Conservation (phyloP, 1,140 invertebrate species). For the Philotrypesis tridentata region DNA sequence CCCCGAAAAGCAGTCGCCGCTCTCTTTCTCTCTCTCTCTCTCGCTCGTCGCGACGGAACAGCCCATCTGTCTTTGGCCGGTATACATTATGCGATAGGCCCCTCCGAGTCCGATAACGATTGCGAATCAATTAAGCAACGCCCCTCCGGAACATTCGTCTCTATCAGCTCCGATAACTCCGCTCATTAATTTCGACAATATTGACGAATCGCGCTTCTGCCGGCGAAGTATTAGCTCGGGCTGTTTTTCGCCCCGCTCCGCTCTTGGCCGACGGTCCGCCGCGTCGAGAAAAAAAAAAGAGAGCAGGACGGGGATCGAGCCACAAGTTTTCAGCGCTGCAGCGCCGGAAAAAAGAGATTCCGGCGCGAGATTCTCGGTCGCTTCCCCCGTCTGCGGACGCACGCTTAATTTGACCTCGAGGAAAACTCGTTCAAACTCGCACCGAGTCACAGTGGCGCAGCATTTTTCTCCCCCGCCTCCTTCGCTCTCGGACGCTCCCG, state of each 20-base stretch:
- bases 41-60: neutral
- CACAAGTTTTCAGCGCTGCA: neutral
- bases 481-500: neutral
- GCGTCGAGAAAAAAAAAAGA: constrained; percentile 22
- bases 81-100: neutral
- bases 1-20: no score
- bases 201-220: constrained; percentile 9
- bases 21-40: no score
- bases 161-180: neutral
- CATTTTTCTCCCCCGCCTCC: constrained; percentile 13
- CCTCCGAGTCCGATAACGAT: constrained; percentile 1
- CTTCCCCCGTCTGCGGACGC: constrained; percentile 32
- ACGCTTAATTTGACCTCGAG: constrained; percentile 43
- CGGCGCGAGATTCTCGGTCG: constrained; percentile 4
- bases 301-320: no score
- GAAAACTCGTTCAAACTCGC: constrained; percentile 43
- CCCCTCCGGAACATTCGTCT: neutral
- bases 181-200: constrained; percentile 8
- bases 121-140: constrained; percentile 28
- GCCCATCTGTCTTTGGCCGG: neutral
- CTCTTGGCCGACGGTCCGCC: neutral
- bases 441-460: neutral
- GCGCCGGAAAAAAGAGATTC: neutral
- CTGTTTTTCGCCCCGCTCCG: neutral
- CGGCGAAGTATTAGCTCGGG: neutral